Base-by-base conservation (phyloP, 2,888 invertebrate species). In the Drosophila anomalipes region DNA sequence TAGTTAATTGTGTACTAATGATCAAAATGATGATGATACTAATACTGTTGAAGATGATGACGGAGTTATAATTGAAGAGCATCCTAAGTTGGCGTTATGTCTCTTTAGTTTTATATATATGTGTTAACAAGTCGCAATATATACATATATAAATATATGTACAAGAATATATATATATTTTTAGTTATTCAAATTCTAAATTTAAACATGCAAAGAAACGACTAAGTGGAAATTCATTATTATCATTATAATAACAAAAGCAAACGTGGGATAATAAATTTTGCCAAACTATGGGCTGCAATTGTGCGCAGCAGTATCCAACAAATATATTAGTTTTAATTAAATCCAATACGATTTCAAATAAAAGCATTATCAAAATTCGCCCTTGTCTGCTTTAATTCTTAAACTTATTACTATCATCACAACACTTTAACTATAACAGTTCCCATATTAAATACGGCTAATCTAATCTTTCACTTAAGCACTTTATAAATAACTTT, bases 251-350 rank as follows among this genome's bases (percentile, higher is more conserved):
- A 39, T 41, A 63, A 35, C 51, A 57, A 64, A 51, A 63, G 37
- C 37, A 58, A 41, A 26, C 10, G 73, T 52, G 68, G 71, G 78
- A 58, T 63, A 68, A 37, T 49, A 49, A 67, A 70, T 71, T 53
- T 73, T 77, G 79, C 65, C 56, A 62, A 77, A 37, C 44, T 57
- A 65, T 67, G 67, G 56, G 39, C 70, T 75, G 78, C 64, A 67
- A 51, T 56, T 28, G 53, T 32, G 71, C 66, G 71, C 81, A 57
- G 58, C 81, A 81, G 60, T 79, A 77, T 81, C 61, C 62, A 54
- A 75, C 3, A 53, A 59, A 74, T 80, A 53, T 72, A 69, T 74
- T 86, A 86, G 82, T 74, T 84, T 54, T 86, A 86, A 78, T 80
- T 78, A 30, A 74, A 53, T 72, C 72, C 10, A 69, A 35, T 7